Percentiles rank a stretch among this genome's conserved stretches.
Evolutionary conservation across 2,113 vertebrate species (phyloP).

Genomic region (Genyomyrus donnyi): DNA sequence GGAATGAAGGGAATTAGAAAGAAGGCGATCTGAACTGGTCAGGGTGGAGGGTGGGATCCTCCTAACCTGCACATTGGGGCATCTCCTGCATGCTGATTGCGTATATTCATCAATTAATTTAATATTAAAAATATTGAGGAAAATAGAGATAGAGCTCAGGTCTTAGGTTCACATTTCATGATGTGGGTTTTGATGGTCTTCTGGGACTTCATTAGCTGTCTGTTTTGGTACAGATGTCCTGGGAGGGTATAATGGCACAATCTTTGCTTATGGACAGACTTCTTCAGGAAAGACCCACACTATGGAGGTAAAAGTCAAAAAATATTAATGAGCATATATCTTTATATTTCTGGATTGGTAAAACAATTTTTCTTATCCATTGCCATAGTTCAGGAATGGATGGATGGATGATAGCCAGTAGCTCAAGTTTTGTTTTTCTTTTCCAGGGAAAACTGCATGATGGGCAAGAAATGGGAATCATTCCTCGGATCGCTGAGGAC

Average conservation of each 20-base stretch:
- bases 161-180: neutral
- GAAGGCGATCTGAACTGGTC: neutral
- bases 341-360: neutral
- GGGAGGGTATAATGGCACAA: constrained; percentile 87
- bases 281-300: constrained; percentile 92
- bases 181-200: neutral
- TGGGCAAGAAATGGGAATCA: constrained; percentile 84
- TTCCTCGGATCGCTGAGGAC: constrained; percentile 84
- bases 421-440: neutral
- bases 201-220: neutral
- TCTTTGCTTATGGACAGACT: constrained; percentile 90
- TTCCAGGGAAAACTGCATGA: constrained; percentile 81
- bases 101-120: neutral
- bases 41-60: neutral
- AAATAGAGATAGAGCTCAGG: neutral
- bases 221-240: constrained; percentile 69
- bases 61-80: neutral
- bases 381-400: neutral
- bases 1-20: neutral
- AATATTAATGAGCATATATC: neutral
- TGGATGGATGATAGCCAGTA: constrained; percentile 1
- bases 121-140: neutral
- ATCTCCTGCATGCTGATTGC: neutral
- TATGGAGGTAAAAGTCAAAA: constrained; percentile 71
- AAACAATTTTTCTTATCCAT: neutral